Conservation (phyloP, 2,113 vertebrate species). For the Sinosuthora webbiana region DNA sequence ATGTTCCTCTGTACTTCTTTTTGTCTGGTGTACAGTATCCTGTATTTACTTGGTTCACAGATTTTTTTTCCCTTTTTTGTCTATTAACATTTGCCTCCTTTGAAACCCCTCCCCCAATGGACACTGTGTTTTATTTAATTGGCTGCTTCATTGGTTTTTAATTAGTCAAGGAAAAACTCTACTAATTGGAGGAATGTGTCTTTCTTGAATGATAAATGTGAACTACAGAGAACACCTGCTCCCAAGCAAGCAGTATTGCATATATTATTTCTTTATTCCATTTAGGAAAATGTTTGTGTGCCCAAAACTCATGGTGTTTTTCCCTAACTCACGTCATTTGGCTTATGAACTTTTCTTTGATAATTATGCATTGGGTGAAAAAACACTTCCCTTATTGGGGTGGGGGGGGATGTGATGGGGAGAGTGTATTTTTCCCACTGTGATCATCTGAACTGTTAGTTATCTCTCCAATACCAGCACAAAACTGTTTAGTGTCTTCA, state of each 20-base stretch:
- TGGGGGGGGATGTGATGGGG: no score
- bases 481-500: not conserved
- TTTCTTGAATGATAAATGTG: not conserved
- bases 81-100: not conserved
- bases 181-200: not conserved
- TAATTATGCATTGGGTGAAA: not conserved
- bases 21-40: not conserved
- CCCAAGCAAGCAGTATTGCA: not conserved
- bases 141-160: not conserved
- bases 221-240: not conserved
- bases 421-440: not conserved
- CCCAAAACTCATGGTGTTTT: not conserved
- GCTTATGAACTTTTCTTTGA: not conserved
- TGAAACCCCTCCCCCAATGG: not conserved
- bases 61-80: not conserved
- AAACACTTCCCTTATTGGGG: not conserved
- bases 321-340: not conserved
- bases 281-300: not conserved
- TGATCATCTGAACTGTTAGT: not conserved
- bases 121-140: not conserved
- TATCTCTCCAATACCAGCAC: not conserved
- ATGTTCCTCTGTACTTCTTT: not conserved
- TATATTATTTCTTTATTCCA: not conserved
- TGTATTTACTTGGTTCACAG: not conserved
- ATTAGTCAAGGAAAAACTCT: not conserved